Base-by-base conservation (phyloP, 2,888 invertebrate genomes). In the Clostera curtula region DNA sequence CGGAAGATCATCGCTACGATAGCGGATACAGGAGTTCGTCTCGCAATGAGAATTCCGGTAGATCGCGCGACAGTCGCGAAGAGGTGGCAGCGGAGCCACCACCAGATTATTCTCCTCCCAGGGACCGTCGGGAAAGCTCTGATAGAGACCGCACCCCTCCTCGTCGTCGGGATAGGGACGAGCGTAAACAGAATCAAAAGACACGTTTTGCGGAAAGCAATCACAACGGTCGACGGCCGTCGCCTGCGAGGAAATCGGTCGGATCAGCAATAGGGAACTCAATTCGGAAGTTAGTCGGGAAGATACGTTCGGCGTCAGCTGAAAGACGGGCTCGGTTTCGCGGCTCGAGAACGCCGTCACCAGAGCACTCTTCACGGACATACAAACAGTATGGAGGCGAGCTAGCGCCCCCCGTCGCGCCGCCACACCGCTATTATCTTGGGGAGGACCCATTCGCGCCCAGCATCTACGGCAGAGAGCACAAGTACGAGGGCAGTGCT, bases 401-500 rank as follows among this genome's bases (percentile, higher is more conserved):
- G 59, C 52, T 79, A 49, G 74, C 82, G 55, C 82, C 83, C 60
- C 75, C 71, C 56, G 59, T 61, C 49, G 72, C 74, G 36, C 90
- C 90, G 6, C 86, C 90, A 39, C 92, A 92, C 61, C 87, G 91
- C 44, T 94, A 93, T 76, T 94, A 94, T 70, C 86, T 94, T 45
- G 93, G 93, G 18, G 93, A 94, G 76, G 93, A 94, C 83, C 93
- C 93, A 13, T 94, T 93, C 69, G 91, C 90, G 31, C 91, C 90
- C 40, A 92, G 91, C 72, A 91, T 93, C 62, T 93, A 92, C 70
- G 93, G 93, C 38, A 88, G 92, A 55, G 93, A 93, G 73, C 92
- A 92, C 71, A 92, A 93, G 63, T 93, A 93, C 79, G 91, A 90
- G 70, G 88, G 89, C 58, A 86, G 85, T 70, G 75, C 88, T 36